Base-by-base conservation (phyloP, 2,888 invertebrate genomes). In the Melinaea marsaeus region DNA sequence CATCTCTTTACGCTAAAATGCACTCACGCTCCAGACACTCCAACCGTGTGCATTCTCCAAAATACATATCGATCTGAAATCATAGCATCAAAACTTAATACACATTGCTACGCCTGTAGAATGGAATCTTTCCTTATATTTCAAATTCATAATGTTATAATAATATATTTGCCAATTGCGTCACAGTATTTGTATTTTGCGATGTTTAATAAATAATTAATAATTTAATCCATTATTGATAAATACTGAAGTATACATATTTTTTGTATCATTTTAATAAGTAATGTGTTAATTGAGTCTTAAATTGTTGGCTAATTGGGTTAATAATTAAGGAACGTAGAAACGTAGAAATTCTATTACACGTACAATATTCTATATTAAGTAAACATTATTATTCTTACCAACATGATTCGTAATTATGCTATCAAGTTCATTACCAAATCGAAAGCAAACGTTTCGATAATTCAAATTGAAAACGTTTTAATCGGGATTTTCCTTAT, bases 1-100 rank as follows among this genome's bases (percentile, higher is more conserved):
- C 22, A 32, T 51, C 51, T 51, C 32, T 51, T 51, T 32, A 84
- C 85, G 85, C 85, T 85, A 85, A 85, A 86, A 86, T 86, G 86
- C 86, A 87, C 86, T 86, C 84, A 79, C 83, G 83, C 80, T 79
- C 78, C 74, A 71, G 72, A 73, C 76, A 47, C 63, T 32, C 56
- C 60, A 48, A 76, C 76, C 83, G 78, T 75, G 78, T 76, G 79
- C 83, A 82, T 79, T 85, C 83, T 79, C 74, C 77, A 77, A 22
- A 22, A 78, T 72, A 79, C 78, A 84, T 86, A 79, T 79, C 76
- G 86, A 87, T 85, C 83, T 61, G 22, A 35, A 59, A 51, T 59
- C 32, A 51, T 32, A 51, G 51, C 32, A 32, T 9, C 51, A n/a
- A 7, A 32, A 9, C 9, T 32, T 51, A 32, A 51, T 32, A 51